phyloP scores from a whole-genome alignment of 2,888 invertebrate species.

The Tromatobia lineatoria region DNA sequence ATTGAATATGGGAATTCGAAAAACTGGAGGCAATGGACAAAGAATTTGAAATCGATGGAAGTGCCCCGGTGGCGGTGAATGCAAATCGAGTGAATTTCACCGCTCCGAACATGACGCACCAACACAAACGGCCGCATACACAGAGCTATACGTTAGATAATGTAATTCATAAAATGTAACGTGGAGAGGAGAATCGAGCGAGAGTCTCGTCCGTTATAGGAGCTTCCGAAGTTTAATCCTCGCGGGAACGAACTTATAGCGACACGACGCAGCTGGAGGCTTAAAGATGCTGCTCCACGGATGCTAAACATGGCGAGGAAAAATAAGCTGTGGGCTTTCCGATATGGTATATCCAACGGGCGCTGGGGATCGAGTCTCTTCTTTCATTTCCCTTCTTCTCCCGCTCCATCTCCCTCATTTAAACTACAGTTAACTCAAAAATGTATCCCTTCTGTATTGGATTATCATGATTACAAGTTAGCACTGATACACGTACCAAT shows the following conservation, averaged over 20 bases:
- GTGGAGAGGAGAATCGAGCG: conserved; percentile 25
- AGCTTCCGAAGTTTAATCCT: conserved; percentile 45
- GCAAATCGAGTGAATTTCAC: conserved; percentile 31
- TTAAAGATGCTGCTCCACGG: conserved; percentile 29
- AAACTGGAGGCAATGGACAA: not conserved
- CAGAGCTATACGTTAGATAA: conserved; percentile 17
- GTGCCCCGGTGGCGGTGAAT: conserved; percentile 18
- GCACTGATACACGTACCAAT: not conserved
- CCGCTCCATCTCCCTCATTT: not conserved
- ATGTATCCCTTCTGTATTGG: conserved; percentile 1
- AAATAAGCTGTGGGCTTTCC: conserved; percentile 34
- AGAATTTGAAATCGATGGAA: conserved; percentile 1
- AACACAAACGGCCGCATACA: not conserved
- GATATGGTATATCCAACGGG: conserved; percentile 32
- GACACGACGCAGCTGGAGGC: conserved; percentile 26
- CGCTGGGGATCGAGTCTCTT: conserved; percentile 16
- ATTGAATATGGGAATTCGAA: not conserved
- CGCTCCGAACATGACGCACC: conserved; percentile 3
- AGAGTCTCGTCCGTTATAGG: conserved; percentile 40
- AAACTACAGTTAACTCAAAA: not conserved
- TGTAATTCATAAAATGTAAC: conserved; percentile 29
- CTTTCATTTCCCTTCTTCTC: not conserved
- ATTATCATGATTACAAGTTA: not conserved
- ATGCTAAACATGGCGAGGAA: conserved; percentile 31
- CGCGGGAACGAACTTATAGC: conserved; percentile 33